A percentile compares a stretch with the other conserved stretches of the same genome.
Conservation (phyloP, 2,113 vertebrate genomes). For the Gymnorhina tibicen region DNA sequence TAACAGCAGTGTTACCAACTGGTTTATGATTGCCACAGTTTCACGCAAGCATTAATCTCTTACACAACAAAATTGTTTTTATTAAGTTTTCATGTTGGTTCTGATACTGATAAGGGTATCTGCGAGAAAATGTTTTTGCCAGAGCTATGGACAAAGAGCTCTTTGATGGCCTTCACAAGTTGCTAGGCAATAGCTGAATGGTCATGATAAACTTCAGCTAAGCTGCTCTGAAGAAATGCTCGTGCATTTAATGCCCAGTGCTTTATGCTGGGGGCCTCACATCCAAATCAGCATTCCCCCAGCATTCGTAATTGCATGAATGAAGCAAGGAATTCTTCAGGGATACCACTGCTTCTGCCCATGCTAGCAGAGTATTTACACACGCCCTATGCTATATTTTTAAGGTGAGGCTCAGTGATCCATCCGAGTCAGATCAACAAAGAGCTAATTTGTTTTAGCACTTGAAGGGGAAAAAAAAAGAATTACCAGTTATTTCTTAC, state of each 20-base stretch:
- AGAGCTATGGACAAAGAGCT: conserved; percentile 79
- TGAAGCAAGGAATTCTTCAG: conserved; percentile 26
- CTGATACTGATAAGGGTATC: conserved; percentile 76
- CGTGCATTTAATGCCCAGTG: conserved; percentile 75
- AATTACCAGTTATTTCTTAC: not conserved
- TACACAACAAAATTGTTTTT: conserved; percentile 32
- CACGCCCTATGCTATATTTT: not conserved
- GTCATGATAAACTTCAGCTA: conserved; percentile 83
- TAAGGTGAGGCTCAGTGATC: not conserved
- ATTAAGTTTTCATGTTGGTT: conserved; percentile 58
- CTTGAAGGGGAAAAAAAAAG: not conserved
- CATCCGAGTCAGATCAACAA: not conserved
- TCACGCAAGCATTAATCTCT: not conserved
- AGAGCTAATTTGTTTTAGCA: not conserved
- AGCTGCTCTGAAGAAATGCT: conserved; percentile 81
- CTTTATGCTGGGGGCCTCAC: conserved; percentile 65
- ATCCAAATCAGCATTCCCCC: conserved; percentile 75
- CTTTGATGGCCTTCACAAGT: conserved; percentile 81
- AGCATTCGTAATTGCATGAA: conserved; percentile 62
- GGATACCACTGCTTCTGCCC: not conserved
- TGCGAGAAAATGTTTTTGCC: conserved; percentile 74
- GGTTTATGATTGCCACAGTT: not conserved
- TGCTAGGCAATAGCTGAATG: conserved; percentile 87
- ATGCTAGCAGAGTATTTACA: not conserved
- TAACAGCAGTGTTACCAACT: not conserved